These are phyloP conservation scores for Petrocephalus microphthalmus DNA, from an alignment of 2,113 vertebrate species.

Conservation along the genomic window DNA sequence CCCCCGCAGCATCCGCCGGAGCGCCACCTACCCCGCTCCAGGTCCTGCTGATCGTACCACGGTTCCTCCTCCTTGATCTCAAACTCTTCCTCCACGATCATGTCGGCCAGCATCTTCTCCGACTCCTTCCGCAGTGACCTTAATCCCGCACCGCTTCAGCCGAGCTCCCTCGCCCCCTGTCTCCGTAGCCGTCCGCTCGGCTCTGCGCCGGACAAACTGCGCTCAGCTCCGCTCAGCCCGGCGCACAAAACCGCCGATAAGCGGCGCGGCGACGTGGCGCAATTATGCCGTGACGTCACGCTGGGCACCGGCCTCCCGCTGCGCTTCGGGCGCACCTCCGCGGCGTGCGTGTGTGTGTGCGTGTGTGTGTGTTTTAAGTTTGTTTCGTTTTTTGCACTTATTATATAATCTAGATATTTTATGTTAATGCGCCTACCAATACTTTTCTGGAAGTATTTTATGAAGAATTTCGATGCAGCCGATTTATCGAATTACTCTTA, in stretches of 20 bases:
- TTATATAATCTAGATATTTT: not conserved
- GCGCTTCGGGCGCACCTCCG: not conserved
- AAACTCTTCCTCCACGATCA: slow-evolving; percentile 62
- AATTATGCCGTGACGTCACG: not conserved
- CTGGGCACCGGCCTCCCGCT: not conserved
- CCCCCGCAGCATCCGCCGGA: not conserved
- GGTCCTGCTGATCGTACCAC: slow-evolving; percentile 64
- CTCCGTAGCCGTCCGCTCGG: not conserved
- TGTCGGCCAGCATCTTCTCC: slow-evolving; percentile 55
- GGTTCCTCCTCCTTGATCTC: slow-evolving; percentile 63
- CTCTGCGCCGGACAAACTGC: not conserved
- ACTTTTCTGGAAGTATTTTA: not conserved
- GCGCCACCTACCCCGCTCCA: slow-evolving; percentile 55
- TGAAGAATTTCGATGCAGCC: not conserved
- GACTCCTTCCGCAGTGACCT: not conserved
- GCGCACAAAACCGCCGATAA: not conserved
- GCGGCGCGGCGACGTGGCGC: slow-evolving; percentile 9
- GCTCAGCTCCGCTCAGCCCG: not conserved
- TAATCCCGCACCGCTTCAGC: not conserved
- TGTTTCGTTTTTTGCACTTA: not conserved
- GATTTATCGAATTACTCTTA: not conserved
- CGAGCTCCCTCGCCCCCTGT: not conserved
- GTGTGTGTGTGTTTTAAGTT: no score
- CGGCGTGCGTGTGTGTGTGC: not conserved
- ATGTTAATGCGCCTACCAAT: not conserved